Base-by-base conservation (phyloP, 2,113 vertebrate species). In the Thunnus thynnus region DNA sequence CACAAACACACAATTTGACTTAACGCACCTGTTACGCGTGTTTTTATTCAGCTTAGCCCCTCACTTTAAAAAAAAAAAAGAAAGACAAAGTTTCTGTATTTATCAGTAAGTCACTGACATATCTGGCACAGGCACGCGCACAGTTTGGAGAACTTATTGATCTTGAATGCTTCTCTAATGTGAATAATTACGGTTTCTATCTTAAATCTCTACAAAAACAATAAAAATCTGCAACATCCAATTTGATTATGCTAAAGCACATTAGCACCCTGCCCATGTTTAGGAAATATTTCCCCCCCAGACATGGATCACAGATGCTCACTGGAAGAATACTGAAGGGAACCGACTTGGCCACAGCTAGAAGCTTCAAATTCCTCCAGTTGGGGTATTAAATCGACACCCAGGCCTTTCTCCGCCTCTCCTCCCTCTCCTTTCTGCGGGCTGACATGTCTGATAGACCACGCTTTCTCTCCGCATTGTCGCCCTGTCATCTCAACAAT, bases 401-500 rank as follows among this genome's bases (percentile, higher is more conserved):
- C 83, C 63, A 64, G 89, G 76, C 82, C 78, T 83, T 88, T 89
- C 86, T 87, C 87, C 76, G 76, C 88, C 85, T 86, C 74, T 84
- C 80, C 84, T 86, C 91, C 80, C 84, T 80, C 67, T 85, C 77
- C 91, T 96, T 94, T 95, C 91, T 94, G 94, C 92, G 63, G 81
- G 89, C 95, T 96, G 93, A 96, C 96, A 96, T 96, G 96, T 96
- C 96, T 95, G 95, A 96, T 95, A 94, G 94, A 95, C 92, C 94
- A 93, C 94, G 94, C 94, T 95, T 96, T 96, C 95, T 95, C 95
- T 91, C 92, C 69, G 93, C 90, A 94, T 96, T 95, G 96, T 94
- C 87, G 85, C 94, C 95, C 95, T 97, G 96, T 96, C 96, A 96
- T 87, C 91, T 89, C 93, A 96, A 97, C 96, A 97, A 97, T 96